Base-by-base conservation (phyloP, 2,888 invertebrate genomes). In the Spialia ferax region DNA sequence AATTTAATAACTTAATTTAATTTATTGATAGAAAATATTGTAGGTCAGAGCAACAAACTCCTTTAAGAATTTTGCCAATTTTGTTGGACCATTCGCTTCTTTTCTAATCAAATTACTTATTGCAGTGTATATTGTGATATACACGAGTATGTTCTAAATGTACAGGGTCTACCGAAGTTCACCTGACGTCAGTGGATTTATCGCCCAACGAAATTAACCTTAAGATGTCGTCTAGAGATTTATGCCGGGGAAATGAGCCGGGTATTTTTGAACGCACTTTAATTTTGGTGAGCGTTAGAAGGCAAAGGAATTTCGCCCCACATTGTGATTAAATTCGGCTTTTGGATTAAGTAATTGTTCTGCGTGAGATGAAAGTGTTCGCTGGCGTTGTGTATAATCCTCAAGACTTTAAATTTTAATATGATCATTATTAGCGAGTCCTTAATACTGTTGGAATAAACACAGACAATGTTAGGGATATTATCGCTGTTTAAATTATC, bases 131-230 rank as follows among this genome's bases (percentile, higher is more conserved):
- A 52, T 52, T n/a, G n/a, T n/a, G n/a, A n/a, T n/a, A n/a, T n/a
- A n/a, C n/a, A n/a, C 13, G 50, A 23, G 18, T 23, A 23, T 52
- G 59, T 52, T 59, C 15, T 60, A 38, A 52, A 18, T 55, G 54
- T 61, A 61, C 54, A 61, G 60, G 45, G 26, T 32, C 61, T 59
- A 59, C 59, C 54, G 32, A 60, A 67, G 54, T 54, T 45, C 56
- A 67, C 29, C 71, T 73, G 77, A 81, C 81, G 78, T 75, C 69
- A 67, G 35, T 73, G 79, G 84, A 92, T 92, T 91, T 92, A 92
- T 86, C 76, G 76, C 83, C 80, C 76, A 74, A 83, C 85, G 79
- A 88, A 91, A 91, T 91, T 89, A 91, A 89, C 88, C 87, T 81
- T 77, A 84, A 84, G 84, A 81, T 84, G 88, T 85, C 88, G 80